Conservation (phyloP, 2,113 vertebrate species). For the Sorex araneus region DNA sequence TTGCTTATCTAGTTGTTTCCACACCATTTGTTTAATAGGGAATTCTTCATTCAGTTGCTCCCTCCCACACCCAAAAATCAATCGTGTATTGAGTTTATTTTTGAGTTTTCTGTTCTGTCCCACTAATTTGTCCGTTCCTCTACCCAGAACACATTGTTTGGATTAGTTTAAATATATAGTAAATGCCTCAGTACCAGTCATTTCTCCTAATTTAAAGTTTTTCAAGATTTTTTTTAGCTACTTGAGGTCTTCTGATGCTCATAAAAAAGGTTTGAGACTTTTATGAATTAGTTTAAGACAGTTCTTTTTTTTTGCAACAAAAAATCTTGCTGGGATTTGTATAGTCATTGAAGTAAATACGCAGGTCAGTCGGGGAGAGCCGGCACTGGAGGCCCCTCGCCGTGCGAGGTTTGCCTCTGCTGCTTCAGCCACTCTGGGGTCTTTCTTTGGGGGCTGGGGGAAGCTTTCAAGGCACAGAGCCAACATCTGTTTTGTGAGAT, state of each 20-base stretch:
- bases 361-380: not conserved
- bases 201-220: conserved; percentile 18
- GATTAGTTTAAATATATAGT: not conserved
- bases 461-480: not conserved
- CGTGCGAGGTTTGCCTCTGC: not conserved
- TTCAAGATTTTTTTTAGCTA: not conserved
- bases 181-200: not conserved
- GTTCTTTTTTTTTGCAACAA: not conserved
- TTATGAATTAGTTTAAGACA: too few relatives aligned
- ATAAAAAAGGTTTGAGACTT: not conserved
- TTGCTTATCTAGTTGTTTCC: not conserved
- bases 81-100: not conserved
- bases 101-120: not conserved
- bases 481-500: not conserved
- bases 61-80: not conserved
- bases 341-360: not conserved
- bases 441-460: not conserved
- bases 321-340: not conserved
- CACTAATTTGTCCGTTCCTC: not conserved
- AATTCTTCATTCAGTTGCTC: not conserved
- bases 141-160: not conserved
- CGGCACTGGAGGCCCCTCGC: not conserved
- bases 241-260: not conserved
- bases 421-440: not conserved
- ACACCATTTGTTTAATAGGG: not conserved